A percentile compares a stretch with the other conserved stretches of the same genome.
These are phyloP conservation scores for Heliconius sara DNA, from an alignment of 2,888 invertebrate genomes.

Conservation along the genomic window DNA sequence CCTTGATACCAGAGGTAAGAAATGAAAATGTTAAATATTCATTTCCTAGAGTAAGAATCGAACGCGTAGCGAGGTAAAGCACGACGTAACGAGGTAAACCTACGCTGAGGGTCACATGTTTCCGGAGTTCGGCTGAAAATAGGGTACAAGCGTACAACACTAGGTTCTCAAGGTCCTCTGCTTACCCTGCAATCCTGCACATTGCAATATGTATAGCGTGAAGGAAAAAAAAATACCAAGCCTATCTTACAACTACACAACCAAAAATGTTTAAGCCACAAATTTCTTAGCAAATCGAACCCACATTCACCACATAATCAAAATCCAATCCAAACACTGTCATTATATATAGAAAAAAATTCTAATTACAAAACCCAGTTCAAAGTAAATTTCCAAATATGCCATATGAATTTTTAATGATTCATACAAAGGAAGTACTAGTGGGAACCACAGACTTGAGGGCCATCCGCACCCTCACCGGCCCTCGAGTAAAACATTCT, in stretches of 20 bases:
- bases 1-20: too few species aligned
- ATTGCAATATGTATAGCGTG: neutral
- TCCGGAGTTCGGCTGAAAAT: neutral
- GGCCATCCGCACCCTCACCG: constrained; percentile 5
- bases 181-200: neutral
- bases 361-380: neutral
- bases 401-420: constrained; percentile 19
- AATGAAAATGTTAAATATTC: too few species aligned
- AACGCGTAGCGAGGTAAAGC: neutral
- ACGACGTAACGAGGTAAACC: neutral
- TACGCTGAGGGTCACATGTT: neutral
- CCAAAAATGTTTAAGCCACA: neutral
- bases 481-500: constrained; percentile 12
- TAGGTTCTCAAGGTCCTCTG: neutral
- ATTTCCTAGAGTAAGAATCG: too few species aligned
- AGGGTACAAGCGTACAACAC: neutral
- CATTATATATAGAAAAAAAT: neutral
- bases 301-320: neutral
- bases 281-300: neutral
- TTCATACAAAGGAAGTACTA: neutral
- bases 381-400: constrained; percentile 6
- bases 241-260: neutral
- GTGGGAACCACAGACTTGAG: neutral
- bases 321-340: too few species aligned
- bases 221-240: neutral